Evolutionary conservation across 2,113 vertebrate species (phyloP), one percentile per base, ranked within the genome.

Genomic region (Bostrychus sinensis): DNA sequence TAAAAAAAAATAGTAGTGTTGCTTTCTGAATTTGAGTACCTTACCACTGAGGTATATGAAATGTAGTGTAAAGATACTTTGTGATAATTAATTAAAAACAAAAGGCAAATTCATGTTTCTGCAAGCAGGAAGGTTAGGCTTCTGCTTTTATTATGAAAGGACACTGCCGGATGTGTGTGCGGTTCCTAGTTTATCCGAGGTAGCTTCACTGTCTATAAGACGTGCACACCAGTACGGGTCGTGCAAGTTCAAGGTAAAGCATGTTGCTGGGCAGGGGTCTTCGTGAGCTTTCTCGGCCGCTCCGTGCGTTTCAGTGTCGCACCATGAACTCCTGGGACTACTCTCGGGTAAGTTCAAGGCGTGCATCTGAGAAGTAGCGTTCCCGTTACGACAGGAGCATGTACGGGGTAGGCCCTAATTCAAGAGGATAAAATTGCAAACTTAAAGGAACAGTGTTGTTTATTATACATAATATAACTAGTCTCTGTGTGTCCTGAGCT

Each of bases 271-370:
- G 28, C 1, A 2, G 28, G 56, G 46, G 41, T 9, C 32, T 23
- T 0, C 28, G 55, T 16, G 16, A 73, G 42, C 12, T 34, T 3
- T 23, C 19, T n/a, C 34, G 16, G 1, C 7, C 36, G 4, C 11
- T 5, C 28, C 25, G 6, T 17, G 2, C 76, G 1, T 8, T 54
- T 30, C 75, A 57, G 8, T 13, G 61, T 32, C 62, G 71, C 48
- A n/a, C 4, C 23, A 5, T 75, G 1, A 37, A 6, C 3, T 64
- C 62, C 13, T 56, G 13, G 62, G 46, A 3, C 51, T 13, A 36
- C 11, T 20, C 61, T 30, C 43, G 28, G 63, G 84, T 88, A 38
- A 79, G 77, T 72, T 12, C 16, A 51, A 3, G 4, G 7, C 14
- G 14, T 13, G 7, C 41, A 19, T n/a, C 8, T 32, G 30, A 8